These are phyloP conservation scores for Serripes groenlandicus DNA, from an alignment of 2,888 invertebrate species.

Conservation along the genomic window DNA sequence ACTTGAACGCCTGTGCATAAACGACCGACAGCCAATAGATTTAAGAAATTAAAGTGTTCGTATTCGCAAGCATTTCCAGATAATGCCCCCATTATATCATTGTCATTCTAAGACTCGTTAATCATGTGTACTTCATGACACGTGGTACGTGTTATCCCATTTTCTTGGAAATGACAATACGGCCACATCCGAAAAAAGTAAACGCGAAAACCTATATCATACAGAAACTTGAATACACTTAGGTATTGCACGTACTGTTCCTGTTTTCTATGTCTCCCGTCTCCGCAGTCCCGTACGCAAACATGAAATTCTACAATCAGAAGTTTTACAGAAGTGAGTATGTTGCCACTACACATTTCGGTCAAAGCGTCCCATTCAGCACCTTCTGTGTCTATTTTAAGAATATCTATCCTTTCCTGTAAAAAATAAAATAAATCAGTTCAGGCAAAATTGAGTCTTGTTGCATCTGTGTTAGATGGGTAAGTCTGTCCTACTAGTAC, in stretches of 20 bases:
- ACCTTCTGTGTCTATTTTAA: conserved; percentile 13
- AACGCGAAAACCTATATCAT: background rate
- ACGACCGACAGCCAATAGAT: no score
- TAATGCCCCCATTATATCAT: no score
- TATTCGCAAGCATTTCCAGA: no score
- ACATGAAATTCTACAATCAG: conserved; percentile 11
- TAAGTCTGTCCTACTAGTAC: no score
- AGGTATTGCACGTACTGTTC: background rate
- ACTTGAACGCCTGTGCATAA: no score
- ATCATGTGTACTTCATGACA: conserved; percentile 18
- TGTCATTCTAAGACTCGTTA: background rate
- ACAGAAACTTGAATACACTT: background rate
- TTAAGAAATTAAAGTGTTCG: no score
- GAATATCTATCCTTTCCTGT: background rate
- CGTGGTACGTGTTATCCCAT: background rate
- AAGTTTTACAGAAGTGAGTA: background rate
- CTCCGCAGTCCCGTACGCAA: background rate
- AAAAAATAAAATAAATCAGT: no score
- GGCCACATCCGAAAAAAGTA: conserved; percentile 19
- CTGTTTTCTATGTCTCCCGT: background rate
- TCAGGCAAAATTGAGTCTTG: no score
- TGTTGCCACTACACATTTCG: background rate
- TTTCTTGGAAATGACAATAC: background rate
- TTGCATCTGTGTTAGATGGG: no score
- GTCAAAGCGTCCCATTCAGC: conserved; percentile 13